Conservation (phyloP, 2,888 invertebrate species). For the Trichopria drosophilae region DNA sequence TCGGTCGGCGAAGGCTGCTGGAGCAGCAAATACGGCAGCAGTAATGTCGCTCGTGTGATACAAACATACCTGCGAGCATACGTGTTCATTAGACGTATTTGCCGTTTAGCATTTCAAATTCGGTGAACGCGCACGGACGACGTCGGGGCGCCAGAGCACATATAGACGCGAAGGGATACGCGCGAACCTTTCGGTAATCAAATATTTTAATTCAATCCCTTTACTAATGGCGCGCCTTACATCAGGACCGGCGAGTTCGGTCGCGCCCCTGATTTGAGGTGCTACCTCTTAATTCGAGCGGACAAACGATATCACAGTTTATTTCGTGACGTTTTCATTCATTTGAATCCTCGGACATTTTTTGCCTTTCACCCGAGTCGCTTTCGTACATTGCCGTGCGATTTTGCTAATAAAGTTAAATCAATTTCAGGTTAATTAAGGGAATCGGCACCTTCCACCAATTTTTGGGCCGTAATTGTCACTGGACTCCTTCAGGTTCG, state of each 20-base stretch:
- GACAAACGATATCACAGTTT: no score
- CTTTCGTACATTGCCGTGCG: no score
- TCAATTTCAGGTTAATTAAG: no score
- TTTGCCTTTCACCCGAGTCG: no score
- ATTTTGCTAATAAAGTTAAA: no score
- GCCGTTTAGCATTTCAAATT: slow-evolving; percentile 60
- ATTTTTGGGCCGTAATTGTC: no score
- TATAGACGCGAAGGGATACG: slow-evolving; percentile 17
- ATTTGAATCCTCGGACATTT: no score
- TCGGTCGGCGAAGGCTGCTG: background rate
- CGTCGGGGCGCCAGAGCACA: slow-evolving; percentile 41
- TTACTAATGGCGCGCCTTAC: slow-evolving; percentile 50
- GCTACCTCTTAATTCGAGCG: slow-evolving; percentile 42
- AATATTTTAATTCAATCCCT: slow-evolving; percentile 57
- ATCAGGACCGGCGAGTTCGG: slow-evolving; percentile 28
- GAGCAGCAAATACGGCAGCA: slow-evolving; percentile 45
- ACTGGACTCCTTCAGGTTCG: no score
- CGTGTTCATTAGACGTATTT: slow-evolving; percentile 60
- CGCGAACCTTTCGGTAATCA: slow-evolving; percentile 50
- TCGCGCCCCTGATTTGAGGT: background rate
- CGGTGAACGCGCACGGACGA: slow-evolving; percentile 35
- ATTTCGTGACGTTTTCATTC: no score
- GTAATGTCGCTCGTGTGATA: slow-evolving; percentile 52
- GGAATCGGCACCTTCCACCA: no score
- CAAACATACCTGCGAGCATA: slow-evolving; percentile 55